phyloP scores from a whole-genome alignment of 2,797 vertebrate genomes.

The Setipinna tenuifilis region DNA sequence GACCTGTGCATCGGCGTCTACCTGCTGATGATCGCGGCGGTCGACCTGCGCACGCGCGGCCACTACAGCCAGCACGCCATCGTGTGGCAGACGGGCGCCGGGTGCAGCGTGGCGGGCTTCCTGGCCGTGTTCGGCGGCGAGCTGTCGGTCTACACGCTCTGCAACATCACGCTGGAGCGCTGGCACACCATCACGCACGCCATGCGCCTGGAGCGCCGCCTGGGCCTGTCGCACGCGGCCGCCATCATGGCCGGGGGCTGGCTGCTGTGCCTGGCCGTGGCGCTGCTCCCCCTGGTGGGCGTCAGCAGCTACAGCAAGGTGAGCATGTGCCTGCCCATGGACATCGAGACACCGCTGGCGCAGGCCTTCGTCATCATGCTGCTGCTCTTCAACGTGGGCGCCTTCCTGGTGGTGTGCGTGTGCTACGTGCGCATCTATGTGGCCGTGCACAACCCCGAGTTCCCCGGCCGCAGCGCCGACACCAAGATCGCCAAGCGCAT shows the following conservation, averaged over 20 bases:
- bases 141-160: conserved; percentile 86
- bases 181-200: conserved; percentile 90
- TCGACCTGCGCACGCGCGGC: conserved; percentile 80
- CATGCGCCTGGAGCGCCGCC: conserved; percentile 79
- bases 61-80: conserved; percentile 88
- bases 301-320: conserved; percentile 89
- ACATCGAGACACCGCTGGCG: conserved; percentile 81
- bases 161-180: conserved; percentile 82
- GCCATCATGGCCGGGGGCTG: conserved; percentile 82
- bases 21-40: conserved; percentile 83
- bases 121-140: conserved; percentile 87
- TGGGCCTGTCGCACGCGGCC: conserved; percentile 77
- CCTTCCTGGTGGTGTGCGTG: conserved; percentile 82
- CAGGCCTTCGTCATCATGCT: conserved; percentile 84
- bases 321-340: conserved; percentile 89
- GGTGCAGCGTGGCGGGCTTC: conserved; percentile 83
- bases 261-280: conserved; percentile 79
- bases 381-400: conserved; percentile 80
- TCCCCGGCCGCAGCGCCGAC: conserved; percentile 79
- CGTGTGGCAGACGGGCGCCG: conserved; percentile 85
- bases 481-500: conserved; percentile 88
- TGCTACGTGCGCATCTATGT: conserved; percentile 87
- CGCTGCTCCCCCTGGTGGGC: conserved; percentile 80
- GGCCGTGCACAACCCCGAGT: conserved; percentile 81
- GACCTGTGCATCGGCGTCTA: conserved; percentile 89